A percentile compares a stretch with the other conserved stretches of the same genome.
Conservation (phyloP, 2,888 invertebrate species). For the Incurvaria masculella region DNA sequence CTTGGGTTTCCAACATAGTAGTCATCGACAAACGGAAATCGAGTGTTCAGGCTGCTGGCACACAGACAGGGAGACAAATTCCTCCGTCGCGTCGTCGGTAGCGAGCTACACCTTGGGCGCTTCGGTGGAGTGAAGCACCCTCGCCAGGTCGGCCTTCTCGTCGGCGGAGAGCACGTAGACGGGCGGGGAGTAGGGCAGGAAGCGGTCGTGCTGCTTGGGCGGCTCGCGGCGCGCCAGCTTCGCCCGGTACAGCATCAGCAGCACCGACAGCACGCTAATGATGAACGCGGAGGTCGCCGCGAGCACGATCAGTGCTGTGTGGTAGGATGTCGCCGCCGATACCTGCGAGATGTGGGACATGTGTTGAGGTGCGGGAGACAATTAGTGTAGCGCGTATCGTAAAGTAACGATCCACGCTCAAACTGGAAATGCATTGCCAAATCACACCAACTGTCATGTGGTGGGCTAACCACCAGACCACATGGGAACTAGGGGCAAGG, state of each 20-base stretch:
- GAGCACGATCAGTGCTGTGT: conserved; percentile 72
- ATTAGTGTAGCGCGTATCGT: no score
- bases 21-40: no score
- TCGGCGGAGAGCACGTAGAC: conserved; percentile 67
- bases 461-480: no score
- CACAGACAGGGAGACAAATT: no score
- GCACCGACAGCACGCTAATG: conserved; percentile 71
- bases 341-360: conserved; percentile 27
- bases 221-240: conserved; percentile 45
- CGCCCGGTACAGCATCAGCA: conserved; percentile 70
- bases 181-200: conserved; percentile 61
- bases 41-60: no score
- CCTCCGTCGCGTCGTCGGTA: no score
- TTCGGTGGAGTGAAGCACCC: conserved; percentile 34
- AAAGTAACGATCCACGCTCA: no score
- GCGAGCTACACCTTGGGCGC: neutral
- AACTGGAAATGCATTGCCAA: no score
- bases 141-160: conserved; percentile 56
- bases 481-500: no score
- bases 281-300: conserved; percentile 78
- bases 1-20: no score
- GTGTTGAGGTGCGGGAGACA: no score
- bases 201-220: conserved; percentile 53
- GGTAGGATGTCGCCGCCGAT: conserved; percentile 67
- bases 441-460: no score